Conservation (phyloP, 2,113 vertebrate genomes). For the Peromyscus leucopus region DNA sequence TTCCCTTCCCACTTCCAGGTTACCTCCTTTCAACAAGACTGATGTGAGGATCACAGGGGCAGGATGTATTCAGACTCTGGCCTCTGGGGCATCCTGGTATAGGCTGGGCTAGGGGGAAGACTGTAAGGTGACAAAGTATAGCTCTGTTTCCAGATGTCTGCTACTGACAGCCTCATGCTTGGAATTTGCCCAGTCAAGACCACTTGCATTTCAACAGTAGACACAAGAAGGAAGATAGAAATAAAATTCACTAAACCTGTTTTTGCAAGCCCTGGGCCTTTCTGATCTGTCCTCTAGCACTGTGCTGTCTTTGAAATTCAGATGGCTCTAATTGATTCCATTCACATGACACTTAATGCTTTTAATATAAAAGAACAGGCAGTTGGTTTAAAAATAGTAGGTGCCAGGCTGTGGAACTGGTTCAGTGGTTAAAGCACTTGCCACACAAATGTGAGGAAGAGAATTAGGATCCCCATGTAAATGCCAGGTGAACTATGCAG, state of each 20-base stretch:
- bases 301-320: neutral
- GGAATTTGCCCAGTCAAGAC: neutral
- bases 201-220: constrained; percentile 22
- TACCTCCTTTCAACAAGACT: neutral
- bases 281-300: neutral
- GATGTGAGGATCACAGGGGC: neutral
- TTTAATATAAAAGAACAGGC: neutral
- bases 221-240: neutral
- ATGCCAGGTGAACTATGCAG: neutral
- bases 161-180: neutral
- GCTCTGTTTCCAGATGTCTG: neutral
- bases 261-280: neutral
- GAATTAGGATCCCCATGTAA: neutral
- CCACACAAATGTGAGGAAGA: neutral
- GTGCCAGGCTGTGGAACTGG: neutral
- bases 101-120: neutral
- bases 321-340: neutral
- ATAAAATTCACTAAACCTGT: neutral
- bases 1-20: neutral
- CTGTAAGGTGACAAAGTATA: neutral
- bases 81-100: neutral
- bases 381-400: neutral
- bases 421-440: neutral
- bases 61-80: neutral
- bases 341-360: neutral